Evolutionary conservation across 2,797 vertebrate species (phyloP), one percentile per base, ranked within the genome.

Genomic region (Hyperoplus immaculatus): DNA sequence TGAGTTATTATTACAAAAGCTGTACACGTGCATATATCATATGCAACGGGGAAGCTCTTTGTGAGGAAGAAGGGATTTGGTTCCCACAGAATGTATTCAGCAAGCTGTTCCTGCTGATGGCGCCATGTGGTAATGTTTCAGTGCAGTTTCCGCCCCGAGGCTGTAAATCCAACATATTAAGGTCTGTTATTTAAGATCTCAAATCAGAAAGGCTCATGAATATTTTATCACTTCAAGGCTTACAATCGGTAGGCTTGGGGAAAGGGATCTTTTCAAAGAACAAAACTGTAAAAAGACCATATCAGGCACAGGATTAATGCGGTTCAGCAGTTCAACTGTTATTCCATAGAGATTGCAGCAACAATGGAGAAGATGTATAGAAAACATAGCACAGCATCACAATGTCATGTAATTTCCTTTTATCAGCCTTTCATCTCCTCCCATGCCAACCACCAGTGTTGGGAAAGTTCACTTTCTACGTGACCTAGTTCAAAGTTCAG

Each of bases 361-460:
- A 57, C 57, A 73, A 42, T 51, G 5, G 49, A 42, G 18, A 56
- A 10, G 36, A 21, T 15, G 5, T 71, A 51, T 59, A 65, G 15
- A 21, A 77, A 41, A 11, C 14, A 50, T 43, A 16, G 21, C 46
- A 18, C 18, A 12, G 64, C 50, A 64, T 36, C 69, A 46, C 58
- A 72, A 51, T 68, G 75, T 67, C 79, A 64, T 72, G 74, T 78
- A 71, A 74, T 76, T 69, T 49, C 42, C 47, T 53, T 45, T 59
- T 80, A 90, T 89, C 77, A 42, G 50, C 80, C 51, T 71, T 63
- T 80, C 77, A 87, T 93, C 87, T 82, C 57, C 84, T 47, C 70
- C 67, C 18, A 14, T 15, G 54, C 53, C 62, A 21, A 21, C 74
- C 71, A 77, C 69, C 38, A 53, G 49, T 77, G 59, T n/a, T 50